Evolutionary conservation across 2,888 invertebrate species (phyloP), one percentile per base, ranked within the genome.

Genomic region (Osedax fenrisi): DNA sequence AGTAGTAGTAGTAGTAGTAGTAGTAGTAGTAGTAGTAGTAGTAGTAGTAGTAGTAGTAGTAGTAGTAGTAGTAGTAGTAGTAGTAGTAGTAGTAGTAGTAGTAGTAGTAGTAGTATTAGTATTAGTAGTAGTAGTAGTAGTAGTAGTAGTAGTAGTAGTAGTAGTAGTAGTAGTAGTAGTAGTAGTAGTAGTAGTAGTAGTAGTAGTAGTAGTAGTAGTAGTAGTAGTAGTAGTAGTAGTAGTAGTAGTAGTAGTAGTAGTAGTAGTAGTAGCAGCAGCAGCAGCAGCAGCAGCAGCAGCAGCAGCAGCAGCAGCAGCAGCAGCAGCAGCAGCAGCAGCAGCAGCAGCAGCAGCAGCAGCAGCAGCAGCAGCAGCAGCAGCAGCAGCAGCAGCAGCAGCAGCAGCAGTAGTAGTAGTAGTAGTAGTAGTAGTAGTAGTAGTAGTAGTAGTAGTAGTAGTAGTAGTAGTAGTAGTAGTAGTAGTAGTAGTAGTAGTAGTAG

Each of bases 401-500:
- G n/a, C n/a, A n/a, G 67, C 56, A 70, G 76, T 72, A 72, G 72
- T 72, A 71, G 75, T 72, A 76, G 66, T 76, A 72, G 73, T 67
- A 76, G 73, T 73, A 72, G 75, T 76, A 76, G 72, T 66, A 66
- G 72, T 73, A 76, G 73, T 76, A 72, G 73, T 73, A 76, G 75
- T 67, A 76, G 72, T 73, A 76, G 68, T 73, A 76, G 76, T 74
- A 76, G 75, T 76, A 56, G 73, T 72, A 76, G 75, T 76, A 76
- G 72, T 73, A 76, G 68, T 76, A 76, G 75, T 73, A 76, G 75
- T 76, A 56, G 73, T 73, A 76, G 73, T 73, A 76, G 75, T 73
- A 76, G 72, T 72, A 73, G 72, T 67, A 76, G 68, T 75, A 72
- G 73, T 27, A 70, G 72, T 72, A 72, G 72, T 67, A 72, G 72